Evolutionary conservation across 2,888 invertebrate species (phyloP), one percentile per base, ranked within the genome.

Genomic region (Drosophila subsilvestris): DNA sequence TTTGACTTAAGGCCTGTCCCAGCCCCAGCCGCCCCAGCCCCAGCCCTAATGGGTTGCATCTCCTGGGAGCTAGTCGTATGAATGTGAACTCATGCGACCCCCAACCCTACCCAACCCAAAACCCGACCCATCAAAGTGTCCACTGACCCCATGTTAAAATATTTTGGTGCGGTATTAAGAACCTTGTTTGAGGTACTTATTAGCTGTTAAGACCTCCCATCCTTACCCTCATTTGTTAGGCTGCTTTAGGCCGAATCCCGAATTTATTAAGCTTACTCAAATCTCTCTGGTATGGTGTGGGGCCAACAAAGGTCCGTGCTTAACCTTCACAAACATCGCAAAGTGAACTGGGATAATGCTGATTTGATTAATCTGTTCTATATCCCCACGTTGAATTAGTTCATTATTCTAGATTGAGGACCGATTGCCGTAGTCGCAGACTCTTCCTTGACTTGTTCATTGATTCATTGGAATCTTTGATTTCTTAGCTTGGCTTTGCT

Each of bases 131-230:
- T 63, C 67, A 68, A 78, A 67, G 32, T 62, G 79, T 66, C 27
- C 81, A 59, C 77, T 80, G 79, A 80, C 77, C 79, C 60, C 43
- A 45, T 2, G 37, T 2, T 37, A 37, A 37, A 37, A n/a, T n/a
- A n/a, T 12, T 37, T n/a, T 54, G 50, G 61, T 56, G 37, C 37
- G 61, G 66, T 61, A 68, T 68, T 51, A 66, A 59, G 66, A 59
- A 48, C 48, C 66, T 68, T 59, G 58, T 58, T 51, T 50, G 68
- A 29, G 63, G 62, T 57, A 63, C 51, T 63, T 56, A 69, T 70
- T 63, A 63, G 18, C 37, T 47, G 42, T 37, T 57, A 63, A 69
- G 51, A n/a, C n/a, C 53, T 37, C 37, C 12, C 3, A 18, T 51
- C 18, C 78, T 44, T 43, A 59, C 63, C 62, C 61, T 48, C 37